Base-by-base conservation (phyloP, 2,797 vertebrate genomes). In the Dromococcyx pavoninus region DNA sequence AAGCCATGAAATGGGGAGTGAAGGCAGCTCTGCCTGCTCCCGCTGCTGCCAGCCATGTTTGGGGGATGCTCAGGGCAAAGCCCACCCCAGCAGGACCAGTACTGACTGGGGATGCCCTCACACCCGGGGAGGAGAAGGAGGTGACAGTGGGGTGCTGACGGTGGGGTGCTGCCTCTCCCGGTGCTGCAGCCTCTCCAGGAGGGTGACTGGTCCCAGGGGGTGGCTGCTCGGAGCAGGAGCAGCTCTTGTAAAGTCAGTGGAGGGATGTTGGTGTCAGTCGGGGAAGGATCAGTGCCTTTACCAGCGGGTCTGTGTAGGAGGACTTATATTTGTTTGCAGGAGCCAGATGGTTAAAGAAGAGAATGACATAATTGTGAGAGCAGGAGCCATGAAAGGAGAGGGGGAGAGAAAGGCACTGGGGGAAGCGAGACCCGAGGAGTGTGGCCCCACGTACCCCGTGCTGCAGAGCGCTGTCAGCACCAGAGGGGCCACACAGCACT, bases 301-400 rank as follows among this genome's bases (percentile, higher is more conserved):
- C 73, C 89, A 95, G 94, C 16, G 60, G 91, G 82, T 66, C 89
- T 93, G 94, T 93, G 94, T 96, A 66, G 95, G 95, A 96, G 96
- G 95, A 91, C 88, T 93, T 88, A 78, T 75, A 96, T 96, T 96
- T 93, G 88, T 93, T 91, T 93, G 91, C 77, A 93, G 92, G 81
- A 94, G 83, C 89, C 96, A 95, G 93, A 96, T 93, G 94, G 95
- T 91, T 97, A 92, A 92, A 90, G 88, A 86, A 88, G 87, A 75
- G 73, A 80, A 85, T 93, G 95, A 92, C 90, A 94, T 88, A 85
- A 94, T 25, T 86, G 60, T 41, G 44, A 54, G 88, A 94, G 87
- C 78, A 3, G 53, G 75, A 96, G 93, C 80, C 56, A 64, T 17
- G 50, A 25, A 33, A 64, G 72, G 64, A 78, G 58, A 62, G 46